Conservation (phyloP, 2,797 vertebrate genomes). For the Synanceia verrucosa region DNA sequence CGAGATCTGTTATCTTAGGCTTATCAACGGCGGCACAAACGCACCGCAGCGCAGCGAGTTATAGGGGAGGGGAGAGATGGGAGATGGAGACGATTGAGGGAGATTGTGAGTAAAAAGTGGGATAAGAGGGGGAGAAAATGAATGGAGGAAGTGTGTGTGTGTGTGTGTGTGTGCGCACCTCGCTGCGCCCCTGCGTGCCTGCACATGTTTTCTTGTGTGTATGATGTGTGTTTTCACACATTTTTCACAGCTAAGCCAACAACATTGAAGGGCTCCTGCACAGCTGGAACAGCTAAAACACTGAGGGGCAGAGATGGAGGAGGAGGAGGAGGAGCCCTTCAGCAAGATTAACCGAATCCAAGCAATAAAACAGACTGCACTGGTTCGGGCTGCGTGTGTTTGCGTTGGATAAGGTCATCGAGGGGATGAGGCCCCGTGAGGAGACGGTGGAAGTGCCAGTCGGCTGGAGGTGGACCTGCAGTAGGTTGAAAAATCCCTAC, state of each 20-base stretch:
- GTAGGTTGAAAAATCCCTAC: slow-evolving; percentile 40
- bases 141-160: slow-evolving; percentile 65
- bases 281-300: slow-evolving; percentile 80
- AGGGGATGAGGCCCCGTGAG: slow-evolving; percentile 54
- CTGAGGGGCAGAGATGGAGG: slow-evolving; percentile 64
- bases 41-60: slow-evolving; percentile 75
- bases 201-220: slow-evolving; percentile 69
- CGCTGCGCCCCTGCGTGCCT: slow-evolving; percentile 66
- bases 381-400: slow-evolving; percentile 65
- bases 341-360: slow-evolving; percentile 75
- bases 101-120: slow-evolving; percentile 72
- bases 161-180: slow-evolving; percentile 28
- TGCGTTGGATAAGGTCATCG: slow-evolving; percentile 64
- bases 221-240: slow-evolving; percentile 71
- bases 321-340: slow-evolving; percentile 48
- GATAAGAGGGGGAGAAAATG: slow-evolving; percentile 70
- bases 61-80: slow-evolving; percentile 73
- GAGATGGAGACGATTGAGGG: slow-evolving; percentile 73
- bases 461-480: slow-evolving; percentile 43
- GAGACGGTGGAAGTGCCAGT: slow-evolving; percentile 52
- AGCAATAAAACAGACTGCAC: slow-evolving; percentile 72
- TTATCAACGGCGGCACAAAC: slow-evolving; percentile 86
- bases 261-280: slow-evolving; percentile 77
- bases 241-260: slow-evolving; percentile 80
- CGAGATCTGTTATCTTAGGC: slow-evolving; percentile 89